Evolutionary conservation across 92 coral and sea anemone genomes (phyloP), one percentile per base, ranked within the genome.

Genomic region (Actinostola sp.): DNA sequence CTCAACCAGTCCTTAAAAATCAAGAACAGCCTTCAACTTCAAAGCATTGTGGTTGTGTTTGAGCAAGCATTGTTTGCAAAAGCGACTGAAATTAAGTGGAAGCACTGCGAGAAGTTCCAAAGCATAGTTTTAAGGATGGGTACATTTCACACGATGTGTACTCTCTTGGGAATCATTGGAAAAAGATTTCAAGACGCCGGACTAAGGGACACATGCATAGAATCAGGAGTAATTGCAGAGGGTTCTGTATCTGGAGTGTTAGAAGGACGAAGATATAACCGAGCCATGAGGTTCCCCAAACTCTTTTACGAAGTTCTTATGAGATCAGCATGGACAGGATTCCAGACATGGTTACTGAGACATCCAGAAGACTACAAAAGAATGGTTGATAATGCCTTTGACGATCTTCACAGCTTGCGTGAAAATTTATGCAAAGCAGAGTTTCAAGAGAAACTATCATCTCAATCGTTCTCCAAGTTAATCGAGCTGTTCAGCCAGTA

Each of bases 101-200:
- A 88, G 45, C 82, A 75, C 76, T 74, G 75, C 42, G 67, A 44
- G 20, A 57, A 33, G 19, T 88, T 88, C 72, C 25, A 61, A 50
- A 84, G 71, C 32, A 38, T 88, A 17, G 70, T 88, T 13, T 64
- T 84, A 66, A 84, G 79, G 85, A 84, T 89, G 89, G 93, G 87
- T 2, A 89, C 86, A 21, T 88, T 89, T 27, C 79, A 89, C 64
- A 33, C 80, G 53, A 38, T 88, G 38, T 44, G 79, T 78, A 83
- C 70, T 88, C 73, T 88, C 48, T 55, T 88, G 72, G 89, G 85
- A 27, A 71, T 82, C 61, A 84, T 71, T 41, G 92, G 88, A 24
- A 76, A 63, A 75, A 70, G 88, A 42, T 88, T 88, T 61, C 89
- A 82, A 24, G 92, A 88, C 46, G 92, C 88, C 73, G 85, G 92